phyloP scores from a whole-genome alignment of 1,140 invertebrate genomes.

The Zaprionus taronus region DNA sequence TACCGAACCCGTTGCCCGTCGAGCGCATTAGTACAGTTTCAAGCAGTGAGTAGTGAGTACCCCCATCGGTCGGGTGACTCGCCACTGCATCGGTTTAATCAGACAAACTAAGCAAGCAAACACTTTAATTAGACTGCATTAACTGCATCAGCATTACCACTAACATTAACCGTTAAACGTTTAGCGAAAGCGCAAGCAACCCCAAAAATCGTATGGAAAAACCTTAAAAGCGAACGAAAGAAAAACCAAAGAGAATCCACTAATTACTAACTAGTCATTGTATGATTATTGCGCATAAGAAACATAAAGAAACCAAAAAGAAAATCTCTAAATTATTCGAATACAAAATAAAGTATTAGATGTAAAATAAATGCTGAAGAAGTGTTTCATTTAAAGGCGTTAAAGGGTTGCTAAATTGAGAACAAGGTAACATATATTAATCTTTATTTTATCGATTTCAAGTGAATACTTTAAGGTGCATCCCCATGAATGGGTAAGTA shows the following conservation, averaged over 20 bases:
- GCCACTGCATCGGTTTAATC: constrained; percentile 13
- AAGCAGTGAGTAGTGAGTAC: background rate
- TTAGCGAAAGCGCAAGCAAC: constrained; percentile 22
- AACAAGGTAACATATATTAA: too few species aligned
- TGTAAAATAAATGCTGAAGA: constrained; percentile 54
- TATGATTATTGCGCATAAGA: constrained; percentile 72
- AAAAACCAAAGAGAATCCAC: constrained; percentile 54
- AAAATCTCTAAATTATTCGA: constrained; percentile 65
- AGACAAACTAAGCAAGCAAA: constrained; percentile 15
- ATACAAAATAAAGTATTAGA: constrained; percentile 80
- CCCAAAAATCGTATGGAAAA: constrained; percentile 8
- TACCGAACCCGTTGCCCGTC: too few species aligned
- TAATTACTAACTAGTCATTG: constrained; percentile 69
- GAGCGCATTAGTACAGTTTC: constrained; percentile 8
- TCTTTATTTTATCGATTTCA: too few species aligned
- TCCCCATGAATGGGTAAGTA: too few species aligned
- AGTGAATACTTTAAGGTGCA: too few species aligned
- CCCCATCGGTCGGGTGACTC: background rate
- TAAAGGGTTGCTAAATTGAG: too few species aligned
- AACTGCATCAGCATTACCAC: constrained; percentile 26
- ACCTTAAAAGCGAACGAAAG: background rate
- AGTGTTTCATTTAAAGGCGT: background rate
- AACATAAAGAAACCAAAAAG: constrained; percentile 41
- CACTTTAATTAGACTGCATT: constrained; percentile 36
- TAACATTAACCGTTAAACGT: constrained; percentile 14